Evolutionary conservation across 1,140 invertebrate species (phyloP), one percentile per base, ranked within the genome.

Genomic region (Tyrophagus putrescentiae): DNA sequence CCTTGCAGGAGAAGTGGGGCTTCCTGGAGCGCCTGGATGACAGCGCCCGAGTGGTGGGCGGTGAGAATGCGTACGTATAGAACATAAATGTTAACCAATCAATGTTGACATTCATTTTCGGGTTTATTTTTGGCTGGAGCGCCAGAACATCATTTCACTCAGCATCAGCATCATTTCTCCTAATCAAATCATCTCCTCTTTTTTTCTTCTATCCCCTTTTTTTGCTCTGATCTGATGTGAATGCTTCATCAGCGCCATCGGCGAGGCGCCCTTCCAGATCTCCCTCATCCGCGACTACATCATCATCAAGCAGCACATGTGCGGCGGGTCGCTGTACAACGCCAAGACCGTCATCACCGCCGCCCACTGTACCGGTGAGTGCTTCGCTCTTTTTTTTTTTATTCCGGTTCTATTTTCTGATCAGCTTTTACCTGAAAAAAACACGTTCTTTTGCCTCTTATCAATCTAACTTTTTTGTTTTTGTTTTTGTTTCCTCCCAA

Each of bases 281-380:
- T 54, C 52, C 2, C 25, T 54, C 16, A 3, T 54, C 21, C n/a
- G 27, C 32, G 52, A 54, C 27, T 54, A 54, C 25, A 4, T 54
- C 3, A 54, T 54, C 1, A 28, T 54, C 13, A 54, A 54, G 25
- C n/a, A 13, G 16, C 57, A 58, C 25, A 50, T 58, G n/a, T 58
- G 57, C 25, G 57, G 57, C 53, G 57, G 57, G 41, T 58, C 57
- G 27, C 32, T 58, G 36, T 29, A 45, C 53, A 18, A 27, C 11
- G 13, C 54, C n/a, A n/a, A 58, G 11, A 56, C 57, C 3, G 28
- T 58, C 3, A 4, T 58, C 2, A 58, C 57, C 16, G 57, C 57
- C 27, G 57, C 57, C 5, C 57, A 58, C 27, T 58, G 57, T 31
- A 58, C 53, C 25, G 4, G 53, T 33, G 52, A 34, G 52, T 54